Conservation (phyloP, 2,888 invertebrate species). For the Nomada goodeniana region DNA sequence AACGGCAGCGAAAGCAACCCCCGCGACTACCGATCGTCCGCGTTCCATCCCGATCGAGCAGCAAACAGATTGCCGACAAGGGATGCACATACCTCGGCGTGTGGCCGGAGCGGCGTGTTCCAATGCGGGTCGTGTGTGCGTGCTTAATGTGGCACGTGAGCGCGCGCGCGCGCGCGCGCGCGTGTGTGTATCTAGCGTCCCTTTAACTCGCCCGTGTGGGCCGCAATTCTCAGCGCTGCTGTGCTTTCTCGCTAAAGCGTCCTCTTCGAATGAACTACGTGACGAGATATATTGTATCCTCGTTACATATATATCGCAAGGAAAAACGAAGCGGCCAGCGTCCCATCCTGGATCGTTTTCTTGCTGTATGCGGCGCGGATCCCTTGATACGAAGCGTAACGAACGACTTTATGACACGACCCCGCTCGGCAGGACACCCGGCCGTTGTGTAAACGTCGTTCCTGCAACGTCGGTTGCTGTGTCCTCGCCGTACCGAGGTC, state of each 20-base stretch:
- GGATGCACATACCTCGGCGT: slow-evolving; percentile 36
- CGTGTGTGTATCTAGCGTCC: slow-evolving; percentile 32
- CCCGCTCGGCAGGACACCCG: slow-evolving; percentile 24
- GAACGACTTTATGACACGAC: slow-evolving; percentile 45
- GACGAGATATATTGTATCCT: slow-evolving; percentile 50
- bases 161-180: slow-evolving; percentile 27
- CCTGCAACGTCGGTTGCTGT: slow-evolving; percentile 8
- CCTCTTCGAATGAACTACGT: slow-evolving; percentile 66
- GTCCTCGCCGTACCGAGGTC: neutral
- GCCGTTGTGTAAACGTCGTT: slow-evolving; percentile 30
- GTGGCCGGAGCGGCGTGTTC: slow-evolving; percentile 11
- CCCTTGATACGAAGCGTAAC: slow-evolving; percentile 53
- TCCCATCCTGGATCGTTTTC: slow-evolving; percentile 58
- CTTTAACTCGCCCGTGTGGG: slow-evolving; percentile 34
- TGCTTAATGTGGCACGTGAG: neutral
- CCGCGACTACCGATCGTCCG: neutral
- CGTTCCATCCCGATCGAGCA: slow-evolving; percentile 13
- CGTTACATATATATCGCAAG: slow-evolving; percentile 46
- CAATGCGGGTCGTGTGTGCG: slow-evolving; percentile 4
- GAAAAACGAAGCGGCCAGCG: slow-evolving; percentile 50
- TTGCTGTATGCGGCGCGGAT: slow-evolving; percentile 62
- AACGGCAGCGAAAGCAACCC: neutral
- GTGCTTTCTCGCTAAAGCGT: slow-evolving; percentile 75
- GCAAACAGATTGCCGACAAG: slow-evolving; percentile 5
- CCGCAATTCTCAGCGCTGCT: slow-evolving; percentile 50